phyloP scores from a whole-genome alignment of 1,140 invertebrate genomes.

The Drosophila pandora region DNA sequence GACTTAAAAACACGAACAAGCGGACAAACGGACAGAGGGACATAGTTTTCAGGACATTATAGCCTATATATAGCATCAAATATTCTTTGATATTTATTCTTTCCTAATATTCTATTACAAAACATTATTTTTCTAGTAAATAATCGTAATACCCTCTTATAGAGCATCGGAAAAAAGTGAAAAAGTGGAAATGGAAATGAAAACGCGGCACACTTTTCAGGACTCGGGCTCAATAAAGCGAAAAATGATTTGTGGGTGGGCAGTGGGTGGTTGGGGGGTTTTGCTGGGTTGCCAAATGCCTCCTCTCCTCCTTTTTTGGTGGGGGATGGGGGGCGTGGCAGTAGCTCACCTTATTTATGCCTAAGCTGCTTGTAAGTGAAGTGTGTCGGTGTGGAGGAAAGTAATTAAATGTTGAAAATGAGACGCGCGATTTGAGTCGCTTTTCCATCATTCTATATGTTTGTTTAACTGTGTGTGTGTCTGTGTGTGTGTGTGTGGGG shows the following conservation, averaged over 20 bases:
- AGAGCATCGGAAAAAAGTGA: conserved; percentile 14
- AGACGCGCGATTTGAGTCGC: conserved; percentile 7
- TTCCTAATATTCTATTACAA: too few relatives aligned
- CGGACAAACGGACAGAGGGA: too few relatives aligned
- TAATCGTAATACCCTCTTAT: neutral
- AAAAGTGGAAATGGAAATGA: conserved; percentile 35
- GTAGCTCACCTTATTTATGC: conserved; percentile 26
- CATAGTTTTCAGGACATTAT: too few relatives aligned
- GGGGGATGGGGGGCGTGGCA: conserved; percentile 5
- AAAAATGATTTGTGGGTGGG: conserved; percentile 57
- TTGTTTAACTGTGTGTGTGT: conserved; percentile 2
- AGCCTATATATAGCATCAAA: too few relatives aligned
- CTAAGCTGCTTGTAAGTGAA: conserved; percentile 71
- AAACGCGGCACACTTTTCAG: conserved; percentile 51
- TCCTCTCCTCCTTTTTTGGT: neutral
- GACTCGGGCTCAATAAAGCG: conserved; percentile 54
- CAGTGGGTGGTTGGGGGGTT: neutral
- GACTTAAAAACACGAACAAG: too few relatives aligned
- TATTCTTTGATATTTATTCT: too few relatives aligned
- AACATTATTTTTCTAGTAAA: too few relatives aligned
- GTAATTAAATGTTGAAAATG: conserved; percentile 7
- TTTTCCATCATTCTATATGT: conserved; percentile 1
- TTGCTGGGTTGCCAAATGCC: conserved; percentile 13
- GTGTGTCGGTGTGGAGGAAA: conserved; percentile 32
- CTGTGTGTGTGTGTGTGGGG: conserved; percentile 41